Conservation (phyloP, 2,797 vertebrate genomes). For the Trematomus bernacchii region DNA sequence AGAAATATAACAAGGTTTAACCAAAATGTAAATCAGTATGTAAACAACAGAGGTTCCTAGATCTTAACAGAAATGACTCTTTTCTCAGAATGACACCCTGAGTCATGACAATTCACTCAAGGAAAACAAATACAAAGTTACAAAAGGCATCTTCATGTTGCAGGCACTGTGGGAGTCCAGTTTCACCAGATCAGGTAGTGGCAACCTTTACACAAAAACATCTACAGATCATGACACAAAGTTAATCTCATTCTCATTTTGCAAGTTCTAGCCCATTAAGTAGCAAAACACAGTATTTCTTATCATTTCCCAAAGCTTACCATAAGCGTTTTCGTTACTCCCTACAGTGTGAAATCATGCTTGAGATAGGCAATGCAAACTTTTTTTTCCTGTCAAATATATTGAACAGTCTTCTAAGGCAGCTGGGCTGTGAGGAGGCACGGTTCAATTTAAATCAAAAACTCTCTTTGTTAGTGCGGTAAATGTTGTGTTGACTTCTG, state of each 20-base stretch:
- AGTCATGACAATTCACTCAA: not conserved
- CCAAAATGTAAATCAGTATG: conserved; percentile 18
- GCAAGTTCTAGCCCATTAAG: not conserved
- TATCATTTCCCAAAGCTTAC: not conserved
- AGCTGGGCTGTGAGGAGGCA: too few species aligned
- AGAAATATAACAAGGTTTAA: conserved; percentile 8
- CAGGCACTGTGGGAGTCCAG: conserved; percentile 17
- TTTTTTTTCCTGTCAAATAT: not conserved
- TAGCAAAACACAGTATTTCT: not conserved
- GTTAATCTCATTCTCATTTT: conserved; percentile 19
- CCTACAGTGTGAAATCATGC: not conserved
- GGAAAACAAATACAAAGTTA: not conserved
- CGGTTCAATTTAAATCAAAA: not conserved
- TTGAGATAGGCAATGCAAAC: not conserved
- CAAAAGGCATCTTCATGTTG: conserved; percentile 21
- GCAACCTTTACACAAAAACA: conserved; percentile 16
- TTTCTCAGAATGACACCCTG: conserved; percentile 9
- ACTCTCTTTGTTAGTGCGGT: not conserved
- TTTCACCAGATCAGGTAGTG: conserved; percentile 1
- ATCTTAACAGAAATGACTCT: conserved; percentile 17
- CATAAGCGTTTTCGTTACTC: not conserved
- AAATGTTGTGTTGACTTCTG: not conserved
- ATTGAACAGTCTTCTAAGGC: not conserved
- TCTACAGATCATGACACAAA: conserved; percentile 11
- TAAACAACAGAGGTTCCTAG: conserved; percentile 28